Evolutionary conservation across 1,140 invertebrate genomes (phyloP).

Genomic region (Sweltsa coloradensis): DNA sequence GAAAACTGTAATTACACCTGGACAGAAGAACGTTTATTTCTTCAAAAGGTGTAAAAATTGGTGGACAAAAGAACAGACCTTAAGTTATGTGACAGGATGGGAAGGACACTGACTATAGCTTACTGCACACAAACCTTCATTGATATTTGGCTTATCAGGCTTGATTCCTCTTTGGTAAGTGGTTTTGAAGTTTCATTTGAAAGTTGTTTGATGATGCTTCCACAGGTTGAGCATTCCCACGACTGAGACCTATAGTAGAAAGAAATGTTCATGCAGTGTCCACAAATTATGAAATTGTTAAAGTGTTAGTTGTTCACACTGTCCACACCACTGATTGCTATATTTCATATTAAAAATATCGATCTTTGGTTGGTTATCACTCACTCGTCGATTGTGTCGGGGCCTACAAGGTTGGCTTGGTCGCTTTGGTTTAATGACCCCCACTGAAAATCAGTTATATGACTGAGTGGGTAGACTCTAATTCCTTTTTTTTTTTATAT

Average conservation of each 20-base stretch:
- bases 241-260: slow-evolving; percentile 30
- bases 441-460: too few relatives aligned
- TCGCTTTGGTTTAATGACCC: too few relatives aligned
- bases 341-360: neutral
- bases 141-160: slow-evolving; percentile 1
- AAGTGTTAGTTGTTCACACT: neutral
- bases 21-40: too few relatives aligned
- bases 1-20: too few relatives aligned
- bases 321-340: neutral
- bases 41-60: too few relatives aligned
- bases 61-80: too few relatives aligned
- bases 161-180: slow-evolving; percentile 4
- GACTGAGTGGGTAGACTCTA: too few relatives aligned
- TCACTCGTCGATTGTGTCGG: too few relatives aligned
- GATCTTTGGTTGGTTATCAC: neutral
- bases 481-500: too few relatives aligned
- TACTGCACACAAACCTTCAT: too few relatives aligned
- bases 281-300: neutral
- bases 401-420: neutral
- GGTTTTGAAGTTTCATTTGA: slow-evolving; percentile 17
- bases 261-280: slow-evolving; percentile 1
- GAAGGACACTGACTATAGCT: too few relatives aligned
- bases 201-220: slow-evolving; percentile 36
- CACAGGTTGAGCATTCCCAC: slow-evolving; percentile 47
- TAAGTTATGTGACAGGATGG: too few relatives aligned